Conservation (phyloP, 1,140 invertebrate genomes). For the Aporrectodea caliginosa region DNA sequence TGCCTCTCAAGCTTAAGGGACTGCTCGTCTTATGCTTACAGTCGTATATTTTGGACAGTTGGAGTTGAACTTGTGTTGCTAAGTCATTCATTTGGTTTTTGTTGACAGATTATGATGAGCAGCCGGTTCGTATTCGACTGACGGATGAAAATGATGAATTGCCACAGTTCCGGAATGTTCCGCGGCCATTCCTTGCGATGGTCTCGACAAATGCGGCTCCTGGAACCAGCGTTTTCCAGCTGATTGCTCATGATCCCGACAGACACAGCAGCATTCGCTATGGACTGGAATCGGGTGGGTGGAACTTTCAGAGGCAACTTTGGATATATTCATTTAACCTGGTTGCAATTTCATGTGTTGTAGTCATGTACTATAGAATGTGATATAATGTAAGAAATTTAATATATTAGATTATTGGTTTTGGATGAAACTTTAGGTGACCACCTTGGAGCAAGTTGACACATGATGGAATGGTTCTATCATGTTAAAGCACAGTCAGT, state of each 20-base stretch:
- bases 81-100: neutral
- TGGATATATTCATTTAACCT: too few species aligned
- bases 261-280: conserved; percentile 20
- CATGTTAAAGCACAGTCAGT: too few species aligned
- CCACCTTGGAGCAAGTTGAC: too few species aligned
- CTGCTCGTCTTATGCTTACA: too few species aligned
- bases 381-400: too few species aligned
- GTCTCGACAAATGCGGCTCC: conserved; percentile 29
- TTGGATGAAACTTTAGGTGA: too few species aligned
- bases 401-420: too few species aligned
- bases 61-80: neutral
- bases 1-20: too few species aligned
- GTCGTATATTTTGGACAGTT: neutral
- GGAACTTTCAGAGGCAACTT: too few species aligned
- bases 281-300: conserved; percentile 31
- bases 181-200: conserved; percentile 30
- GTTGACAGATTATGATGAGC: conserved; percentile 19
- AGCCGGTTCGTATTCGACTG: conserved; percentile 29
- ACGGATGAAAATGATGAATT: conserved; percentile 32
- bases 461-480: too few species aligned
- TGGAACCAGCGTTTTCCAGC: conserved; percentile 29
- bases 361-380: too few species aligned
- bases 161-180: conserved; percentile 30
- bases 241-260: conserved; percentile 32
- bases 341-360: too few species aligned